Evolutionary conservation across 2,888 invertebrate genomes (phyloP).

Genomic region (Aquatica leii): DNA sequence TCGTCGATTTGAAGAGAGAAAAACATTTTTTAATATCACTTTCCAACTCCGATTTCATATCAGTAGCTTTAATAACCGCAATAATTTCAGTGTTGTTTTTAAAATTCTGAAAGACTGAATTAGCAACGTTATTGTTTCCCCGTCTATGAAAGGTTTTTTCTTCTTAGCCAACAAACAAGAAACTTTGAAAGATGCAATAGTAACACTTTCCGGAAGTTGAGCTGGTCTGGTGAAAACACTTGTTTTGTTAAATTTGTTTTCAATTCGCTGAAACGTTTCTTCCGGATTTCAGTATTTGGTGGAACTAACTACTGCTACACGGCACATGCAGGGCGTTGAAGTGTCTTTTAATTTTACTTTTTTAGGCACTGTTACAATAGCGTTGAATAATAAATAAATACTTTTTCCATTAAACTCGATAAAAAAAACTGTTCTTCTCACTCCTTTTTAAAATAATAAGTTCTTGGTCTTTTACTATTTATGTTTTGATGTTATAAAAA

Average conservation of each 20-base stretch:
- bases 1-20: no score
- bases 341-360: constrained; percentile 19
- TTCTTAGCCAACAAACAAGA: no score
- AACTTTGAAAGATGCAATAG: background rate
- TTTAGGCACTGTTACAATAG: constrained; percentile 60
- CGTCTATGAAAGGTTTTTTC: no score
- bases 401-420: no score
- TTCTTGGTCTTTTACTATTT: background rate
- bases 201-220: constrained; percentile 9
- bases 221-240: constrained; percentile 5
- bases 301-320: constrained; percentile 5
- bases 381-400: no score
- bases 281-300: constrained; percentile 11
- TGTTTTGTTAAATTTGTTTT: constrained; percentile 5
- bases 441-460: no score
- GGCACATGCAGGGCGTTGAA: constrained; percentile 1
- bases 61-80: no score
- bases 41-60: no score
- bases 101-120: background rate
- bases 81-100: background rate
- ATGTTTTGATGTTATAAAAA: no score
- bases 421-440: no score
- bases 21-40: background rate
- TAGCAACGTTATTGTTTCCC: background rate
- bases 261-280: constrained; percentile 5